phyloP scores from a whole-genome alignment of 2,797 vertebrate genomes.

The Sphaeramia orbicularis region DNA sequence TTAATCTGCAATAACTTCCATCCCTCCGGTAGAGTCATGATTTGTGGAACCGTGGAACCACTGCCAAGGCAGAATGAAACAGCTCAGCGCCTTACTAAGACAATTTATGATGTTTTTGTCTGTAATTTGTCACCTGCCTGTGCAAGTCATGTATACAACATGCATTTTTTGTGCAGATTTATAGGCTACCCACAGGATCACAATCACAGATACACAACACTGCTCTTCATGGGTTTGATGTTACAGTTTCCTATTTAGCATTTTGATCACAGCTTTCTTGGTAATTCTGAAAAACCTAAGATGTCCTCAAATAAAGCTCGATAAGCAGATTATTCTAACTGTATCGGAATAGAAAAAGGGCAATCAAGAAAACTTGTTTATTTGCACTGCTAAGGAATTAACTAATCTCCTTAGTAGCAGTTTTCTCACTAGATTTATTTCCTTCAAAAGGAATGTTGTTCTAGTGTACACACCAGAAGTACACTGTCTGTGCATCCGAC shows the following conservation, averaged over 20 bases:
- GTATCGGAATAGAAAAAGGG: not conserved
- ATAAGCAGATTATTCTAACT: constrained; percentile 31
- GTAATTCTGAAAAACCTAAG: not conserved
- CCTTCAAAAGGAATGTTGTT: constrained; percentile 7
- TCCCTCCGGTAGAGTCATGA: too few relatives aligned
- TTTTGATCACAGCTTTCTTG: not conserved
- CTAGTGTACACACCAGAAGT: not conserved
- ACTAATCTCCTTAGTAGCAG: constrained; percentile 4
- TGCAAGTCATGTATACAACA: too few relatives aligned
- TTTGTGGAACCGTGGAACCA: too few relatives aligned
- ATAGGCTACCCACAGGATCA: not conserved
- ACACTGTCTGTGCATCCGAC: not conserved
- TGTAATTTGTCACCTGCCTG: too few relatives aligned
- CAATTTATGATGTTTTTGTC: too few relatives aligned
- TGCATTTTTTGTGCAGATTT: too few relatives aligned
- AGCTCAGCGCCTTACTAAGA: too few relatives aligned
- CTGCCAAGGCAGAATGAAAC: too few relatives aligned
- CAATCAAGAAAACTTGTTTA: constrained; percentile 24
- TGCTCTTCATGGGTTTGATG: not conserved
- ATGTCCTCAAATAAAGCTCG: constrained; percentile 12
- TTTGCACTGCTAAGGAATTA: constrained; percentile 7
- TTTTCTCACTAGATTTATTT: constrained; percentile 11
- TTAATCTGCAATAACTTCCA: constrained; percentile 15
- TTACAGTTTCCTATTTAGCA: not conserved
- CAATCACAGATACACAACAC: not conserved